Base-by-base conservation (phyloP, 2,888 invertebrate species). In the Protonemura montana region DNA sequence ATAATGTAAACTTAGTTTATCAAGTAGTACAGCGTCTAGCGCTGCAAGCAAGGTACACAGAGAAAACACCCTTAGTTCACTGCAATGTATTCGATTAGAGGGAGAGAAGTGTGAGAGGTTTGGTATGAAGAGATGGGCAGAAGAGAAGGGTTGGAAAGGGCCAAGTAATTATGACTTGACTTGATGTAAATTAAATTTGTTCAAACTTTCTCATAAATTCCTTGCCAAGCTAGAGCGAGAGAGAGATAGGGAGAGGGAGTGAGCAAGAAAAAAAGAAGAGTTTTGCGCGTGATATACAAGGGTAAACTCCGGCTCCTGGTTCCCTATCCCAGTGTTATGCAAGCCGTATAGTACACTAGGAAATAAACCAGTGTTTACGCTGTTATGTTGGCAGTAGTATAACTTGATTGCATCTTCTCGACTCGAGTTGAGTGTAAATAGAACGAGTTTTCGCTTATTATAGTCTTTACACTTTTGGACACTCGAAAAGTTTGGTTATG, bases 101-200 rank as follows among this genome's bases (percentile, higher is more conserved):
- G 35, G 35, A 10, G 35, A 10, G 35, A n/a, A n/a, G n/a, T n/a
- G 41, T 13, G 41, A 41, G 41, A 13, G 41, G 13, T 5, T 7
- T 41, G 41, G 41, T 41, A 41, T 5, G 5, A 41, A 41, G 41
- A 13, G 41, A 41, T 7, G 59, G 59, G 35, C 35, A 35, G 35
- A 35, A 10, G 10, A 35, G 35, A 6, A 35, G 59, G 59, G 59
- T 21, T 59, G 13, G 16, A 59, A 59, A 10, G 59, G 21, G 59
- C 59, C 59, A 59, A 59, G 59, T 59, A 59, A 59, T 59, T 59
- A 59, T 59, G 59, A 59, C 59, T 59, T 59, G 59, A 59, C 21
- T 59, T 21, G 59, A 59, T 59, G 59, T 59, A 59, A 21, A 59
- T 59, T 59, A 59, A 59, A 59, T 59, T 59, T 21, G 59, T 59